phyloP scores from a whole-genome alignment of 1,140 invertebrate genomes.

The Nymphalis io region DNA sequence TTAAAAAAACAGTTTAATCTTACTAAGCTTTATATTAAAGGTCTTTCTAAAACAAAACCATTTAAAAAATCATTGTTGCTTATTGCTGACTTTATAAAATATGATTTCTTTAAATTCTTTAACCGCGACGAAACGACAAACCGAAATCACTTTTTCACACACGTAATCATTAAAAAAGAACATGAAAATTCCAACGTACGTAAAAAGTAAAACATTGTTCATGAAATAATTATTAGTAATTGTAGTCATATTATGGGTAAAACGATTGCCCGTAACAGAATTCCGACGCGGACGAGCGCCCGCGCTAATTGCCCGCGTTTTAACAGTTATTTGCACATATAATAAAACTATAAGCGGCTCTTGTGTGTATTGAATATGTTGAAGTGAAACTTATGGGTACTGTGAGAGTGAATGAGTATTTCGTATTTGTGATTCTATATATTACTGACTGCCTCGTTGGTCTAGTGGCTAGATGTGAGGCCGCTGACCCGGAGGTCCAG shows the following conservation, averaged over 20 bases:
- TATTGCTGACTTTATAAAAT: not conserved
- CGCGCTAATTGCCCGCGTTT: constrained; percentile 9
- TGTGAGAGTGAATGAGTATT: no score
- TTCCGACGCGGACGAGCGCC: constrained; percentile 2
- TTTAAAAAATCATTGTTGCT: no score
- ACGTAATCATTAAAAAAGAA: not conserved
- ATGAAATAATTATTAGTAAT: constrained; percentile 4
- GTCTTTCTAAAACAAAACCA: no score
- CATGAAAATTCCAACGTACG: not conserved
- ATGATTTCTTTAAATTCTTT: not conserved
- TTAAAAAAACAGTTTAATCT: no score
- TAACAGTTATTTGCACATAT: constrained; percentile 5
- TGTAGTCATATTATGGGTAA: constrained; percentile 2
- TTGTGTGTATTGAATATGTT: not conserved
- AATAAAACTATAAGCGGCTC: not conserved
- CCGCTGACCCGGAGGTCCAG: no score
- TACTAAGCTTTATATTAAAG: no score
- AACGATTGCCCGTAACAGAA: constrained; percentile 6
- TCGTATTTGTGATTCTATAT: no score
- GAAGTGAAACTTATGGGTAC: no score
- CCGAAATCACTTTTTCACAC: not conserved
- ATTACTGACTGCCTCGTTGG: no score
- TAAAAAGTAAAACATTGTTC: not conserved
- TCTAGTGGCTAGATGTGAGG: no score
- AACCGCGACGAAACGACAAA: not conserved